phyloP scores from a whole-genome alignment of 2,113 vertebrate genomes.

The Nycticorax nycticorax region DNA sequence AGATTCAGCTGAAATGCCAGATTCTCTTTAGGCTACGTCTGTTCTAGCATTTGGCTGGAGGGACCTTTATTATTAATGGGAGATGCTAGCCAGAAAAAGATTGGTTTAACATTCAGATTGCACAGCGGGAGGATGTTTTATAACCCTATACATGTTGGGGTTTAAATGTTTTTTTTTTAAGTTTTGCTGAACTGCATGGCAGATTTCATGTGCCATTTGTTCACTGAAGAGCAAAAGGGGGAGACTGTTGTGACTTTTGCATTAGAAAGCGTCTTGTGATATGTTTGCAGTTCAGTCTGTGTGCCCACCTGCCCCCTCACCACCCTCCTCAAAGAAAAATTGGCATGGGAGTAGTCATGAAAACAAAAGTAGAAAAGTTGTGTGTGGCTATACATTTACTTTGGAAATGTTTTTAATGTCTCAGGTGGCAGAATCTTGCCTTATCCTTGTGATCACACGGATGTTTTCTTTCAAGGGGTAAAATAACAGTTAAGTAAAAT shows the following conservation, averaged over 20 bases:
- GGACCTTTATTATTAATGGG: not conserved
- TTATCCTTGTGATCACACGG: not conserved
- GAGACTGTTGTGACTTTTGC: not conserved
- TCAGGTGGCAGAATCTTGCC: not conserved
- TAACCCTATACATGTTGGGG: not conserved
- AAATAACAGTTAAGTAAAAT: not conserved
- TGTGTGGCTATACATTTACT: not conserved
- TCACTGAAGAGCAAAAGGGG: not conserved
- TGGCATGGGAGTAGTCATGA: not conserved
- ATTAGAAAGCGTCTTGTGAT: not conserved
- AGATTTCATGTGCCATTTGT: not conserved
- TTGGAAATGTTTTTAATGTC: not conserved
- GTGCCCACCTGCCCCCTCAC: not conserved
- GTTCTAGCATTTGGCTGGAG: not conserved
- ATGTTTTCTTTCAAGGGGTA: not conserved
- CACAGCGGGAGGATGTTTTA: not conserved
- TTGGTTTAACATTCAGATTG: not conserved
- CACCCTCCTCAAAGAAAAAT: not conserved
- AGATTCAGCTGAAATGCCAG: not conserved
- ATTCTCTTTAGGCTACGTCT: not conserved
- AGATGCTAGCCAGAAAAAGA: not conserved
- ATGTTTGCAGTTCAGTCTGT: not conserved
- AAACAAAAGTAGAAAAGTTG: not conserved
- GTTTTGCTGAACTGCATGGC: not conserved
- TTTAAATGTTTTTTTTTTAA: not conserved